Evolutionary conservation across 2,113 vertebrate genomes (phyloP), one percentile per base, ranked within the genome.

Genomic region (Rhinichthys klamathensis): DNA sequence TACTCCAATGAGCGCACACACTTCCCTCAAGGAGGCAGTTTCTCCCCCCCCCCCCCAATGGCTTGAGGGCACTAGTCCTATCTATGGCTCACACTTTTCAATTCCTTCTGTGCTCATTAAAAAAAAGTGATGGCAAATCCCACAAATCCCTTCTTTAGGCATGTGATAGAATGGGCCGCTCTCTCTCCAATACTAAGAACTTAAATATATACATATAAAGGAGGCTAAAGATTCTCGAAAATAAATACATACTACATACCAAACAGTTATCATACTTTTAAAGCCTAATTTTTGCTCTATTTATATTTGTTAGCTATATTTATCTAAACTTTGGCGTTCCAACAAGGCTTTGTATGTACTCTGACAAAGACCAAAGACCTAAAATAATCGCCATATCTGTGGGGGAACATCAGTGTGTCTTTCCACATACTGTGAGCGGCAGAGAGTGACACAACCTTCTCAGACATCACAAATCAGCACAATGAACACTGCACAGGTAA

Each of bases 71-170:
- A 88, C 74, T 83, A 75, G 72, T 78, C 75, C 23, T 87, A 88
- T 89, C 85, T 87, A 86, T 86, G 78, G 72, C 78, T 86, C 84
- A 84, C 86, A 76, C 85, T 73, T 85, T 89, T 88, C 73, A 82
- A 41, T 54, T 86, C 82, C 78, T 87, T 85, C 77, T 82, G 82
- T 86, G 74, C 85, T 86, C 84, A 89, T 89, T 87, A 89, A 85
- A 73, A 56, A 82, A 80, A 56, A 69, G 61, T 74, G 73, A 89
- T 85, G 83, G 72, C 56, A 85, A 87, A 84, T 82, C 73, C 82
- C 73, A 84, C 82, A 84, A 82, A 82, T 84, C 54, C 61, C 70
- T 81, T 38, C 41, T 89, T 85, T 79, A 76, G 46, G 25, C 72
- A 80, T 77, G 70, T 54, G 61, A 16, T 67, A 87, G 80, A 87